Conservation (phyloP, 2,797 vertebrate species). For the Silurus aristotelis region DNA sequence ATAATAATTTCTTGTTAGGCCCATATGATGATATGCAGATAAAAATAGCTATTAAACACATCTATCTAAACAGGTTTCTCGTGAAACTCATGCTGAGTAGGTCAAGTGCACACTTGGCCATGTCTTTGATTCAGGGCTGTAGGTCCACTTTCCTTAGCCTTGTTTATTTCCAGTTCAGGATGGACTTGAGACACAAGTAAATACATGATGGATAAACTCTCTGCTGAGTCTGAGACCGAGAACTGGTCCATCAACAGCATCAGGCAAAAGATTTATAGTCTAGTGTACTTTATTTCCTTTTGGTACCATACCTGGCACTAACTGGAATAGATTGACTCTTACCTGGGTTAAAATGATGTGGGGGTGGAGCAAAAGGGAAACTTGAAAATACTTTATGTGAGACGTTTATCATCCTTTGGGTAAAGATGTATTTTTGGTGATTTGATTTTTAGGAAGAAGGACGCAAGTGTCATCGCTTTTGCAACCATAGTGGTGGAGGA, state of each 20-base stretch:
- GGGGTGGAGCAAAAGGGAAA: background rate
- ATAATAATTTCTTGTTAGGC: too few relatives aligned
- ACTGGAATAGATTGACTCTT: conserved; percentile 4
- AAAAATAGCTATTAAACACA: too few relatives aligned
- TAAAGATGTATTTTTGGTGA: background rate
- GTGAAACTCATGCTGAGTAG: background rate
- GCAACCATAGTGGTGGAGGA: conserved; percentile 67
- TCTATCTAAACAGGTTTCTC: background rate
- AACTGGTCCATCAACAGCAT: background rate
- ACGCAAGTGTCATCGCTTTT: conserved; percentile 68
- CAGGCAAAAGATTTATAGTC: background rate
- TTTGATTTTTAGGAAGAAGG: conserved; percentile 69
- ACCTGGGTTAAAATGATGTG: conserved; percentile 1
- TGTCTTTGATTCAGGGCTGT: background rate
- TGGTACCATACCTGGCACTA: background rate
- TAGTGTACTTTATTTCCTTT: conserved; percentile 2
- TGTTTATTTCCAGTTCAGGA: background rate
- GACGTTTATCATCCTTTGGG: background rate
- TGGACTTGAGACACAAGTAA: background rate
- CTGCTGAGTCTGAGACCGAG: background rate
- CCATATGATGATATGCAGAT: too few relatives aligned
- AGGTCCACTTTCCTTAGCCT: background rate
- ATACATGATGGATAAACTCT: too few relatives aligned
- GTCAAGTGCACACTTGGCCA: too few relatives aligned
- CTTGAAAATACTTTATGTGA: background rate